Evolutionary conservation across 2,888 invertebrate species (phyloP).

Genomic region (Epistrophe eligans): DNA sequence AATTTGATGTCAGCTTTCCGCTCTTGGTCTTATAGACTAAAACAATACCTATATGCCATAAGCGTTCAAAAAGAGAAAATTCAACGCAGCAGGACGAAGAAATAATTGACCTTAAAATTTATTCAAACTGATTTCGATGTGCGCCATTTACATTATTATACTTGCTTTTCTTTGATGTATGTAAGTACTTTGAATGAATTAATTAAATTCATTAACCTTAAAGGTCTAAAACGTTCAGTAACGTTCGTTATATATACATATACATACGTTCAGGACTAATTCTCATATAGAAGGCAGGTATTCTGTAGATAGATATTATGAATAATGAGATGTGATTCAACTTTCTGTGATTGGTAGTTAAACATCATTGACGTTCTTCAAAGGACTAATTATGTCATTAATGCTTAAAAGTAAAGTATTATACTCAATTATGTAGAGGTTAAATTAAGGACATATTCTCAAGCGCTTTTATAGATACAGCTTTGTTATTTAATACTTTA

Average conservation of each 20-base stretch:
- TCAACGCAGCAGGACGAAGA: too few relatives aligned
- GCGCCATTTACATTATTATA: not conserved
- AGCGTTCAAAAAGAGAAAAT: too few relatives aligned
- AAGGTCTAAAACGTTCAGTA: not conserved
- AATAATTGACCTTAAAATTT: not conserved
- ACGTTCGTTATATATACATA: not conserved
- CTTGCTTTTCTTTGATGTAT: not conserved
- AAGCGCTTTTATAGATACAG: not conserved
- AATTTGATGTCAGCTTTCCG: too few relatives aligned
- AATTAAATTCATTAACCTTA: conserved; percentile 36
- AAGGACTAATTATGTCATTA: conserved; percentile 11
- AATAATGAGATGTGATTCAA: not conserved
- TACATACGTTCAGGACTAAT: conserved; percentile 7
- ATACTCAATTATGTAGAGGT: conserved; percentile 11
- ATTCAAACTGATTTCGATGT: not conserved
- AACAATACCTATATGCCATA: too few relatives aligned
- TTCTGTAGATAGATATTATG: not conserved
- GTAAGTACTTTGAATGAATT: not conserved
- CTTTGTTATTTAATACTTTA: not conserved
- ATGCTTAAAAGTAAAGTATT: conserved; percentile 40
- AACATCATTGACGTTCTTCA: conserved; percentile 10
- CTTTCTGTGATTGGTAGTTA: conserved; percentile 3
- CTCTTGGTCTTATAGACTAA: too few relatives aligned
- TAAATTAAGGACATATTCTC: not conserved
- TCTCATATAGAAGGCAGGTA: not conserved